A percentile compares a stretch with the other conserved stretches of the same genome.
Evolutionary conservation across 1,140 invertebrate species (phyloP).

Genomic region (Araneus ventricosus): DNA sequence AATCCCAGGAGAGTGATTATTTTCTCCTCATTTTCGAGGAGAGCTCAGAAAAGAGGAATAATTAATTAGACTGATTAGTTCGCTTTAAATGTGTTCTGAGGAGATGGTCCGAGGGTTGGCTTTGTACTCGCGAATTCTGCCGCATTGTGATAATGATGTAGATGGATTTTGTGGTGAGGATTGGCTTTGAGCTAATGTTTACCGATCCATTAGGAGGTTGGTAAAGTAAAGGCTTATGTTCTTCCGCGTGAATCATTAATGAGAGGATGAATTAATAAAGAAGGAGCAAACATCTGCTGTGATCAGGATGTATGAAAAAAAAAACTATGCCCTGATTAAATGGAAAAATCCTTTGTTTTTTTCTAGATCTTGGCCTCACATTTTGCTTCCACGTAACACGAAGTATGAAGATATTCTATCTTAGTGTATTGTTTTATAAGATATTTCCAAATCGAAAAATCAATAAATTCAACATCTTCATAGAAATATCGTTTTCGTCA

Average conservation of each 20-base stretch:
- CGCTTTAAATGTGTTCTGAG: slow-evolving; percentile 28
- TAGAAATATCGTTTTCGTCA: no score
- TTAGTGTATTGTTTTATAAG: no score
- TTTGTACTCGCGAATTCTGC: not conserved
- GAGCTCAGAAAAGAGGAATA: slow-evolving; percentile 39
- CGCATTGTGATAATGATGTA: not conserved
- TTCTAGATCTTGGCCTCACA: no score
- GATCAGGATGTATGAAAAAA: not conserved
- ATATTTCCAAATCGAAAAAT: no score
- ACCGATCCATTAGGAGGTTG: not conserved
- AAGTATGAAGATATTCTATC: no score
- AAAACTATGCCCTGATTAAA: not conserved
- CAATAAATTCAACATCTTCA: no score
- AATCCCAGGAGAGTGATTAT: slow-evolving; percentile 37
- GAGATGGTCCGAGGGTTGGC: slow-evolving; percentile 12
- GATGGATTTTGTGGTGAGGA: not conserved
- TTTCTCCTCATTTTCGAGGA: slow-evolving; percentile 5
- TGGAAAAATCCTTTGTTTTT: not conserved
- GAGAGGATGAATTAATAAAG: not conserved
- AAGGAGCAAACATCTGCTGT: slow-evolving; percentile 2
- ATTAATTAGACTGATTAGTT: slow-evolving; percentile 55
- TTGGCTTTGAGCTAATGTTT: slow-evolving; percentile 24
- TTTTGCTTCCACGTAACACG: no score
- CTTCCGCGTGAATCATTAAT: not conserved
- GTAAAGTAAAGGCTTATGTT: not conserved